Conservation (phyloP, 2,113 vertebrate species). For the Microtus montanus region DNA sequence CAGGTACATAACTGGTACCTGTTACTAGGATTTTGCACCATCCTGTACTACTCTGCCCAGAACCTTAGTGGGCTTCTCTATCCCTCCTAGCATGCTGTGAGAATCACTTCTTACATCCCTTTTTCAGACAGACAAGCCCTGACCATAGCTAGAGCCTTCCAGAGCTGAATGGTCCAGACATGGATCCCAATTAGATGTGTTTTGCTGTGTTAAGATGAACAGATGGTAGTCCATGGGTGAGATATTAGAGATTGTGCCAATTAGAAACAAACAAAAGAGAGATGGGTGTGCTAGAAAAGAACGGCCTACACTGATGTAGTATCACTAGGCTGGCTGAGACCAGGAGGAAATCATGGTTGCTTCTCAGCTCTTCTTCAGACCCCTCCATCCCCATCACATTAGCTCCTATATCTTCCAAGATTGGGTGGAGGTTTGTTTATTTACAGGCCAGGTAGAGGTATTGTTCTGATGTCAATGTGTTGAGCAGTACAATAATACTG, state of each 20-base stretch:
- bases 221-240: neutral
- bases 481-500: neutral
- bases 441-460: rapidly evolving
- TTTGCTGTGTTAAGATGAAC: neutral
- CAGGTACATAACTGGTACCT: rapidly evolving
- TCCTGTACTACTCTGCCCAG: neutral
- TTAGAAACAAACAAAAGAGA: neutral
- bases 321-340: too few relatives aligned
- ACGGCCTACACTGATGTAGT: rapidly evolving
- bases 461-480: rapidly evolving
- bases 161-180: rapidly evolving
- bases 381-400: rapidly evolving
- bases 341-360: rapidly evolving
- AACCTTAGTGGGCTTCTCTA: neutral
- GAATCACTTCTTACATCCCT: neutral
- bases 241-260: neutral
- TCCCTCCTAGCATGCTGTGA: rapidly evolving
- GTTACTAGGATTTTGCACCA: rapidly evolving
- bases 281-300: rapidly evolving
- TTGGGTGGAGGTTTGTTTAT: rapidly evolving
- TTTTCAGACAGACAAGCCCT: neutral
- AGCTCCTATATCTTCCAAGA: neutral
- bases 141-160: rapidly evolving
- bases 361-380: neutral
- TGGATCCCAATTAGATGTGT: rapidly evolving